phyloP scores from a whole-genome alignment of 2,797 vertebrate genomes.

The Ctenosaura bakeri region DNA sequence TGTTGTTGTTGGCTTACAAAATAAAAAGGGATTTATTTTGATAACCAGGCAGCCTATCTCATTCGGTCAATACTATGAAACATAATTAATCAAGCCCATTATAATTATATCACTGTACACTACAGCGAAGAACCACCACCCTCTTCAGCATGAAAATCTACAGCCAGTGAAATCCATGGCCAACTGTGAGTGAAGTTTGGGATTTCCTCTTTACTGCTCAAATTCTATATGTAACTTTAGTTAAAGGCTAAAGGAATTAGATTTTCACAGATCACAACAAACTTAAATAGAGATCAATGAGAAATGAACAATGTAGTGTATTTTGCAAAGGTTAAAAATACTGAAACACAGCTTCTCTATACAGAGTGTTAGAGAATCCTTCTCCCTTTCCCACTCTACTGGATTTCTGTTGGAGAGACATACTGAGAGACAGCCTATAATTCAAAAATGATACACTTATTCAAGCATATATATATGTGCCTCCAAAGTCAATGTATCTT shows the following conservation, averaged over 20 bases:
- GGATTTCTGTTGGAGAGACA: background rate
- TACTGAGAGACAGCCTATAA: background rate
- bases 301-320: background rate
- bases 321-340: background rate
- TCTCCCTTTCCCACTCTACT: no score
- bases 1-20: constrained; percentile 46
- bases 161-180: background rate
- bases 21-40: constrained; percentile 36
- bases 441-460: background rate
- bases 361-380: background rate
- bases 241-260: background rate
- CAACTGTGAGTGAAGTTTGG: background rate
- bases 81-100: background rate
- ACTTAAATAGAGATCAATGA: background rate
- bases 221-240: background rate
- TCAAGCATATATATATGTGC: background rate
- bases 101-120: background rate
- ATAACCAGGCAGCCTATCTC: background rate
- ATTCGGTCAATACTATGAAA: background rate
- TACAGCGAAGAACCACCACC: background rate
- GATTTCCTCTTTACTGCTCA: background rate
- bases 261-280: background rate
- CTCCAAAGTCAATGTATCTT: background rate
- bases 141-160: constrained; percentile 21
- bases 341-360: background rate